A percentile compares a stretch with the other conserved stretches of the same genome.
Conservation (phyloP, 2,888 invertebrate genomes). For the Anthrax anthrax region DNA sequence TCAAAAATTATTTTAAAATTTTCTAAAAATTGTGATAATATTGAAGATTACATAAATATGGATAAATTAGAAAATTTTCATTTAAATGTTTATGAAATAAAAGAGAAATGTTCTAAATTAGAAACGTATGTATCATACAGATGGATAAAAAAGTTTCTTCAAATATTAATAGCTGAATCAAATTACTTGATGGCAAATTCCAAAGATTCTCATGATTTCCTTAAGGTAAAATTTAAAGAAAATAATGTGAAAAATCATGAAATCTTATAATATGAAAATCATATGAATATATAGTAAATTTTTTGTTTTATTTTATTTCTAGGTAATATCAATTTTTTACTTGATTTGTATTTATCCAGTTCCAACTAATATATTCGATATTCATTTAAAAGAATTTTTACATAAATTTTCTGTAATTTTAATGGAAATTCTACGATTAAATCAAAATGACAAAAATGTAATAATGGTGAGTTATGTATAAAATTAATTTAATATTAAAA, state of each 20-base stretch:
- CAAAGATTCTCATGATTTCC: neutral
- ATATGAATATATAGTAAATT: neutral
- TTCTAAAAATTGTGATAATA: neutral
- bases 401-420: constrained; percentile 23
- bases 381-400: constrained; percentile 21
- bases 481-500: neutral
- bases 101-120: neutral
- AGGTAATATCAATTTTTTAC: constrained; percentile 22
- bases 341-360: constrained; percentile 24
- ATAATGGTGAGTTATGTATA: neutral
- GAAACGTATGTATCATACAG: constrained; percentile 17
- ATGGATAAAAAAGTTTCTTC: constrained; percentile 26
- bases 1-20: neutral
- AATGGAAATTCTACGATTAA: constrained; percentile 14
- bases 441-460: neutral
- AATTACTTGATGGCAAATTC: constrained; percentile 20
- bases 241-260: too few species aligned
- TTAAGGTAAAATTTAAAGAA: neutral
- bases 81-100: neutral
- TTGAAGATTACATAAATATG: neutral
- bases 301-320: constrained; percentile 1
- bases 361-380: constrained; percentile 18
- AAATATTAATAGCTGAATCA: constrained; percentile 24
- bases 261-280: too few species aligned
- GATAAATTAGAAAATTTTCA: neutral